Evolutionary conservation across 2,888 invertebrate genomes (phyloP), one percentile per base, ranked within the genome.

Genomic region (Epirrita christyi): DNA sequence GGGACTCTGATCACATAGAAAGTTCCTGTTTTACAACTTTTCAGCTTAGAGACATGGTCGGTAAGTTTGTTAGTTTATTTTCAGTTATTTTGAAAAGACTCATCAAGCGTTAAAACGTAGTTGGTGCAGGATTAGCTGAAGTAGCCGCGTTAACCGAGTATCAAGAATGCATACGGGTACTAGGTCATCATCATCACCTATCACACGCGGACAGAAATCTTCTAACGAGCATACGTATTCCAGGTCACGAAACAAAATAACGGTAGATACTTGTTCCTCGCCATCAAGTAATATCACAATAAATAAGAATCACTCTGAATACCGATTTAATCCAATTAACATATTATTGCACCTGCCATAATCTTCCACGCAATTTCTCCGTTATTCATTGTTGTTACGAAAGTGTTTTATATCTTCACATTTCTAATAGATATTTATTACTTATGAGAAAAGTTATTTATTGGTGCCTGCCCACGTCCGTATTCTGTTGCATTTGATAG

Each of bases 241-340:
- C 80, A 71, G 81, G 79, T 81, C 81, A 81, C 80, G 70, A 82
- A 81, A 83, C 81, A 70, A 75, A 61, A 68, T 82, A 86, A 86
- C 83, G 83, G 85, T 85, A 78, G 74, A 76, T 78, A 74, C 76
- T 68, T 67, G 79, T 75, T 76, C 71, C 67, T 64, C 63, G 63
- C 60, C 59, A 64, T 66, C 68, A 72, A 68, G 65, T 70, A 74
- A 65, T 71, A 67, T 61, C 60, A 68, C 63, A 63, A 76, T 77
- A 80, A 78, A 76, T 73, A 75, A 71, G 68, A 75, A 75, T 72
- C 66, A 69, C 68, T 70, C 59, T 65, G 70, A 21, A 65, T 70
- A 62, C 65, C 61, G 61, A 71, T 63, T 69, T 56, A 67, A 64
- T 65, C 60, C 65, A 55, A 64, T 63, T 63, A 59, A 58, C 62